Base-by-base conservation (phyloP, 2,797 vertebrate genomes). In the Macroramphosus scolopax region DNA sequence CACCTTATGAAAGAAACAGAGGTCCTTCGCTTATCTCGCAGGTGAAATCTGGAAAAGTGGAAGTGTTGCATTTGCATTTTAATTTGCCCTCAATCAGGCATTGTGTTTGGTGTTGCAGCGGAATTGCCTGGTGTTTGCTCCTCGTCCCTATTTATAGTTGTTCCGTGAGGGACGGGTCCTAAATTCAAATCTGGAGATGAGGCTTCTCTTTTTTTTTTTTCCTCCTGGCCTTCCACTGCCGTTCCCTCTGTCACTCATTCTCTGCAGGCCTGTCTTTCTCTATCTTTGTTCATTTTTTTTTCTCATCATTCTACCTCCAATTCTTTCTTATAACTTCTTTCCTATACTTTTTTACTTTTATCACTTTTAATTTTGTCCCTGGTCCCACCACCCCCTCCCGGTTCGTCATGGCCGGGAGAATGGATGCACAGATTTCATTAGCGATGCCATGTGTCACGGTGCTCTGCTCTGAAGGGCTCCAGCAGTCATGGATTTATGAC, bases 11-110 rank as follows among this genome's bases (percentile, higher is more conserved):
- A 68, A 51, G 57, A 36, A 62, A 57, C 51, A 46, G 72, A 53
- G 73, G 72, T 79, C 72, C 65, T 59, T 43, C 2, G 49, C 69
- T 82, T 85, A 84, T 88, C 85, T 81, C 37, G 17, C 54, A 65
- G 63, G 70, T 61, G 74, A 56, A 79, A 84, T 84, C 82, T 65
- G 68, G 65, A 56, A 81, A 83, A 82, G 69, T 75, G 65, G 66
- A 84, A 83, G 68, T 38, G 65, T 70, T 61, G 66, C 73, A 88
- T 90, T 90, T 86, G 86, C 88, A 88, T 89, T 89, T 89, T 88
- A 89, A 89, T 90, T 88, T 75, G 71, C 76, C 75, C 78, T 87
- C 85, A 86, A 80, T 88, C 86, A 87, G 77, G 38, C 48, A 53
- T 60, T 65, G 77, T 78, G 75, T 83, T 84, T 78, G 82, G 63